Evolutionary conservation across 2,113 vertebrate species (phyloP), one percentile per base, ranked within the genome.

Genomic region (Oncorhynchus gorbuscha): DNA sequence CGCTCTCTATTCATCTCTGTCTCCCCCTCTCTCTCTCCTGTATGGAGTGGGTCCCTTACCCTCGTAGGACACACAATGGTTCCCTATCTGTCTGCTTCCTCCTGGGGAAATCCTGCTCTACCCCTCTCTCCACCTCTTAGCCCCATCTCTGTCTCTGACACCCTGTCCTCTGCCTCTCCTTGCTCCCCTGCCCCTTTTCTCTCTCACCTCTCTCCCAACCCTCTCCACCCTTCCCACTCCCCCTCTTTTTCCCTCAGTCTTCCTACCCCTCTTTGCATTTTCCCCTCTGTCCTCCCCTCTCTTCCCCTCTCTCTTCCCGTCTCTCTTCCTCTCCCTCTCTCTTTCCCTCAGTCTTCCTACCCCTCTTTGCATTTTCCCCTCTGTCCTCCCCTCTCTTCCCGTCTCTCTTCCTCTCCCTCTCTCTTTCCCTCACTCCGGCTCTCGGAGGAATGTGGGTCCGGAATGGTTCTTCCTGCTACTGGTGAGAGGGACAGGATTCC

Each of bases 401-500:
- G 6, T 18, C 20, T 22, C 26, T 16, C 26, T 78, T 58, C 13
- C 62, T 35, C 85, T 83, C 45, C 8, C 28, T 62, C 28, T 22
- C 18, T 66, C 49, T 7, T 85, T 77, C 66, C 65, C 24, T 71
- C 24, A 22, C 12, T 35, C 9, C 48, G 26, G n/a, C 69, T 66
- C 78, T 87, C 82, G 76, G 84, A 89, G 90, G 91, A 94, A 94
- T 94, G 89, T 88, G 77, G 69, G 83, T 80, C 86, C 85, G 82
- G 87, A 78, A 39, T 59, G 24, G 83, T 81, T 91, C 87, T 92
- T 93, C 91, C 91, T 92, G 91, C 86, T 79, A 78, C 79, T 69
- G 69, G 75, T 77, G 82, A 85, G 81, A 81, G 83, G 91, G 89
- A 94, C 93, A 94, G 89, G 87, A 92, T 90, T 92, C 90, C 92